A percentile compares a stretch with the other conserved stretches of the same genome.
Conservation (phyloP, 2,888 invertebrate species). For the Rotaria magnacalcarata region DNA sequence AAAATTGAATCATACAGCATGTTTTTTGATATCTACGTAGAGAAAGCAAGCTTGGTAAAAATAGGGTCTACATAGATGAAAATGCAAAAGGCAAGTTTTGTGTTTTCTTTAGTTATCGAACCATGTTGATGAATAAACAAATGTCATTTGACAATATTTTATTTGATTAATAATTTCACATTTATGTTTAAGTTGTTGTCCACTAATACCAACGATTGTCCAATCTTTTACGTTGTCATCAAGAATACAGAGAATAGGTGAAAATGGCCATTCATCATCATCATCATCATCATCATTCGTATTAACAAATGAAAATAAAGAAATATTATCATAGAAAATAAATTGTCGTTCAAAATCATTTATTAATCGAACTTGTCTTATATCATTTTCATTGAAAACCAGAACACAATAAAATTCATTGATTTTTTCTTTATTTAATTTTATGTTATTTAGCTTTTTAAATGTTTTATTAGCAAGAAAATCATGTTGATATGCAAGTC, state of each 20-base stretch:
- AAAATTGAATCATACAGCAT: too few relatives aligned
- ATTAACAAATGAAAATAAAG: background rate
- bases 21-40: too few relatives aligned
- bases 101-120: background rate
- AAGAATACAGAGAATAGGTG: background rate
- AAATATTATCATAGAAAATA: background rate
- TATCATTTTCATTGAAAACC: background rate
- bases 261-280: background rate
- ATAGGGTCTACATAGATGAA: background rate
- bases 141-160: constrained; percentile 24
- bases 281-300: background rate
- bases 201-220: constrained; percentile 8
- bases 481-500: background rate
- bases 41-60: too few relatives aligned
- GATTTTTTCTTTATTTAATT: background rate
- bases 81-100: background rate
- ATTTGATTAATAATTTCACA: background rate
- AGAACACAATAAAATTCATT: background rate
- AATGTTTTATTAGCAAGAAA: constrained; percentile 3
- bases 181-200: background rate
- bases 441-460: background rate
- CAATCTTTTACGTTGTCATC: background rate
- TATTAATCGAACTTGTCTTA: background rate
- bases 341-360: background rate
- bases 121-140: constrained; percentile 3